Base-by-base conservation (phyloP, 2,888 invertebrate species). In the Acleris laterana region DNA sequence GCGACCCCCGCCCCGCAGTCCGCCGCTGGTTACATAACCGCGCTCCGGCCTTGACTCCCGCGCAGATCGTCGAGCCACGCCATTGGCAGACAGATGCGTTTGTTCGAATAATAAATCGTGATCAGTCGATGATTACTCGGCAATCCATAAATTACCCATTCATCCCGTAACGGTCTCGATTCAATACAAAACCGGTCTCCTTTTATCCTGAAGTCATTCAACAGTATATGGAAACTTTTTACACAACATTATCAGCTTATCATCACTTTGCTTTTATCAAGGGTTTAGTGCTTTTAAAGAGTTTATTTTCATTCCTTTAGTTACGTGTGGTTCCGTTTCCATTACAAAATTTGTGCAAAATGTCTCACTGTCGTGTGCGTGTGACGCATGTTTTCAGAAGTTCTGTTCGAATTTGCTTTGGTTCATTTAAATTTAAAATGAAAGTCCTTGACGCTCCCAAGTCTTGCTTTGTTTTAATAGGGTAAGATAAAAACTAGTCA, bases 11-110 rank as follows among this genome's bases (percentile, higher is more conserved):
- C 81, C 75, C 75, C 86, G 84, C 88, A 87, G 88, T 81, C 74
- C 71, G 72, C 73, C 75, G 71, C 70, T 74, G 75, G 82, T 93
- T 92, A 91, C 77, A 84, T 93, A 92, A 93, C 81, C 85, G 83
- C 84, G 85, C 85, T 84, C 62, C 75, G 92, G 91, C 93, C 93
- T 93, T 93, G 93, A 93, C 92, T 93, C 93, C 90, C 89, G 92
- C 92, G 90, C 90, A 80, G 84, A 77, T 79, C 78, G 77, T 75
- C 78, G 75, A 70, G 68, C 72, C 75, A 71, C 75, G 76, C 77
- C 77, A 83, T 81, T 85, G 83, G 79, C 81, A 81, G 78, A 76
- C 78, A 71, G 70, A 76, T 76, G 62, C 59, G 67, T 52, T 62
- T 46, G 42, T 62, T 66, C 62, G 19, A 53, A 52, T 52, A 60